Evolutionary conservation across 2,113 vertebrate genomes (phyloP).

Genomic region (Cairina moschata): DNA sequence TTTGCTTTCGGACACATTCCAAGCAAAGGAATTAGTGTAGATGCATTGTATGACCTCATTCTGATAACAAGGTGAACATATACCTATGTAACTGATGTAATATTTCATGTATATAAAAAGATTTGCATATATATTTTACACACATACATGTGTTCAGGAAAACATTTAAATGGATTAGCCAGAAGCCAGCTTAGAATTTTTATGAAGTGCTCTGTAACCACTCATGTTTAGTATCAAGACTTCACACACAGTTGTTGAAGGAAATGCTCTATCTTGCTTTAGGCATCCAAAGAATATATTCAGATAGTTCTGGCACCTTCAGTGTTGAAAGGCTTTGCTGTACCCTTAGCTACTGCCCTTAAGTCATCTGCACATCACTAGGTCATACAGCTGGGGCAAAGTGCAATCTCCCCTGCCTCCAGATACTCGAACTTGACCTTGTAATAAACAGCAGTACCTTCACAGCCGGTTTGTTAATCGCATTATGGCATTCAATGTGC

Average conservation of each 20-base stretch:
- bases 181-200: neutral
- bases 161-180: neutral
- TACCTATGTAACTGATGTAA: neutral
- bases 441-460: conserved; percentile 85
- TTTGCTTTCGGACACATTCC: neutral
- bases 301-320: neutral
- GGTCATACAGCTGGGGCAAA: neutral
- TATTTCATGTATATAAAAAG: neutral
- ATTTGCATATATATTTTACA: neutral
- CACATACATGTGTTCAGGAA: neutral
- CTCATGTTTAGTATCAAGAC: neutral
- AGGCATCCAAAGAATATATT: neutral
- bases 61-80: neutral
- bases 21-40: neutral
- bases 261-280: neutral
- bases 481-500: conserved; percentile 98
- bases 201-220: neutral
- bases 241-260: neutral
- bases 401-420: neutral
- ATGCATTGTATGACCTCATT: neutral
- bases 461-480: conserved; percentile 99
- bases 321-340: neutral
- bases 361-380: neutral
- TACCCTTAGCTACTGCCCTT: neutral
- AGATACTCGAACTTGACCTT: neutral